These are phyloP conservation scores for Chrysochloris asiatica DNA, from an alignment of 2,113 vertebrate genomes.

Conservation along the genomic window DNA sequence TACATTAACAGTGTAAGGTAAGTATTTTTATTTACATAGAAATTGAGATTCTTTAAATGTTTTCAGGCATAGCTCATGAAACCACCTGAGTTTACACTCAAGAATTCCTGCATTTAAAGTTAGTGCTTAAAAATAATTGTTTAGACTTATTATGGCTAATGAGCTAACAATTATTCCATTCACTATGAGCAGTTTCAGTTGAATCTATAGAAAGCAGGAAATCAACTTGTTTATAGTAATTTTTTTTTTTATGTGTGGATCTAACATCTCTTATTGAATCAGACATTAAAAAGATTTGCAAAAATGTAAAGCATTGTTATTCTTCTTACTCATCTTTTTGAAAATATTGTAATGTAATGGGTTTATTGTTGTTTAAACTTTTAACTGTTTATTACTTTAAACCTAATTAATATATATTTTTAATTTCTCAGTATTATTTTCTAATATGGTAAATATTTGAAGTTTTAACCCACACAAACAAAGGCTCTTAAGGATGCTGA, in stretches of 20 bases:
- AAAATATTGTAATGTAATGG: neutral
- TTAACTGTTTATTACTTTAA: conserved; percentile 2
- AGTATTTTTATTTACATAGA: neutral
- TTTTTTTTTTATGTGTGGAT: too few species aligned
- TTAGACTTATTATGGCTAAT: neutral
- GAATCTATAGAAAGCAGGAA: neutral
- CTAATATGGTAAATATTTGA: neutral
- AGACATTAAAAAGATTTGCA: neutral
- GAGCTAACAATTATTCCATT: neutral
- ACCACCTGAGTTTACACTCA: neutral
- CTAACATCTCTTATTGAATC: neutral
- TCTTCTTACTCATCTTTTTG: conserved; percentile 1
- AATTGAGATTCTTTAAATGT: neutral
- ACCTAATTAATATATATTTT: neutral
- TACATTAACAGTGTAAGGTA: neutral
- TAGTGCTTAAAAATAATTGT: neutral
- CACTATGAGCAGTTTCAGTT: neutral
- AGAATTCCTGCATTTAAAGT: neutral
- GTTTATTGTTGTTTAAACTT: neutral
- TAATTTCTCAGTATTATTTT: neutral
- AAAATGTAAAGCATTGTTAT: neutral
- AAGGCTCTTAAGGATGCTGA: neutral
- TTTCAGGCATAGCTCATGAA: neutral
- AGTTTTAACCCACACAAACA: neutral
- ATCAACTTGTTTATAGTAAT: neutral